These are phyloP conservation scores for Pyrrhia umbra DNA, from an alignment of 2,888 invertebrate species.

Conservation along the genomic window DNA sequence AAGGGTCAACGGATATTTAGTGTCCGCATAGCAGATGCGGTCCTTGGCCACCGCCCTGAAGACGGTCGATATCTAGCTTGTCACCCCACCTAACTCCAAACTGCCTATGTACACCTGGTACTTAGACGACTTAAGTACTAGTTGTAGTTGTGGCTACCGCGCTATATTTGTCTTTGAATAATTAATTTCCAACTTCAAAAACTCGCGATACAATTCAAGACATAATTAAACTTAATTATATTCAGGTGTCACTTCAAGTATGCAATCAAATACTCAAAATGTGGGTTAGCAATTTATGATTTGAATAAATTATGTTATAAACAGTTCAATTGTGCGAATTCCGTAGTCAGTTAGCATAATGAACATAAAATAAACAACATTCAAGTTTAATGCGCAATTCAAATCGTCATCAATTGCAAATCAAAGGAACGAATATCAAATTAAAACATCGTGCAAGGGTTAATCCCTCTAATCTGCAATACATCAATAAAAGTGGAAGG, in stretches of 20 bases:
- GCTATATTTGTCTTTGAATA: slow-evolving; percentile 48
- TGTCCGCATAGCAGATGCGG: slow-evolving; percentile 89
- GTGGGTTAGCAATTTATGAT: slow-evolving; percentile 45
- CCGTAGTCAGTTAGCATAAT: slow-evolving; percentile 31
- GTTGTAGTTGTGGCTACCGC: slow-evolving; percentile 42
- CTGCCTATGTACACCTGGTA: slow-evolving; percentile 87
- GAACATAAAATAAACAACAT: slow-evolving; percentile 24
- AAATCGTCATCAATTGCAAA: slow-evolving; percentile 28
- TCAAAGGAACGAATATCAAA: slow-evolving; percentile 30
- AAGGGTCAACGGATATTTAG: slow-evolving; percentile 89
- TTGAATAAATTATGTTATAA: slow-evolving; percentile 47
- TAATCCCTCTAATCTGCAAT: slow-evolving; percentile 2
- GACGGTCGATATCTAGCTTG: slow-evolving; percentile 87
- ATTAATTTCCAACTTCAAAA: slow-evolving; percentile 37
- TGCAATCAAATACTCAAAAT: slow-evolving; percentile 40
- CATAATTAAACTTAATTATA: slow-evolving; percentile 43
- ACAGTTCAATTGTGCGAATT: slow-evolving; percentile 47
- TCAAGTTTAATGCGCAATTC: slow-evolving; percentile 30
- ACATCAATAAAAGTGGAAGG: slow-evolving; percentile 35
- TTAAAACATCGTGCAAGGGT: slow-evolving; percentile 25
- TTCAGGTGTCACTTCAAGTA: slow-evolving; percentile 38
- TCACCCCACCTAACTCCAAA: slow-evolving; percentile 87
- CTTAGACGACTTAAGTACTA: slow-evolving; percentile 71
- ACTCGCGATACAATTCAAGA: slow-evolving; percentile 22
- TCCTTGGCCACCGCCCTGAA: slow-evolving; percentile 88